Base-by-base conservation (phyloP, 2,113 vertebrate genomes). In the Carettochelys insculpta region DNA sequence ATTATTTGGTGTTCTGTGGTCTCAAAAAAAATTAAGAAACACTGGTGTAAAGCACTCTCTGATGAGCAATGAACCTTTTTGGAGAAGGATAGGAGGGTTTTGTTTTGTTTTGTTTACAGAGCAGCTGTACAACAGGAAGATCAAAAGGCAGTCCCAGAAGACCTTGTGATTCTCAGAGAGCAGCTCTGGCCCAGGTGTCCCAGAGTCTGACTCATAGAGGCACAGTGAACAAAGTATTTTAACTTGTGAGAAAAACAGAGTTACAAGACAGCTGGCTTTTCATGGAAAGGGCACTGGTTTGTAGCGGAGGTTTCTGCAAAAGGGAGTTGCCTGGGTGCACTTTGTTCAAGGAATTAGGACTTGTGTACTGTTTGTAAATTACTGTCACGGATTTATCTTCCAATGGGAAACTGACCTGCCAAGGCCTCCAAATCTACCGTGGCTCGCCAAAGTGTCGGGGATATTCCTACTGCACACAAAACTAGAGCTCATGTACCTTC, bases 181-280 rank as follows among this genome's bases (percentile, higher is more conserved):
- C 58, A 50, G 29, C 82, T 41, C 50, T 51, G 80, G 47, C 38
- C 51, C 94, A 91, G 77, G 86, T 38, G 93, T 92, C 56, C 50
- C 88, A 85, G 50, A 51, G 93, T 80, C 90, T 29, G 22, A 88
- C 89, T 25, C 22, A 88, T 78, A 48, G 89, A 86, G 93, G 79
- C 83, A 78, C 54, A 5, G 4, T 20, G 47, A 77, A 91, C n/a
- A 12, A 91, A 88, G 56, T 41, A 11, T 38, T 58, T 24, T 71
- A 71, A 41, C n/a, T 25, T 45, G 25, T 88, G 68, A 90, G 75
- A 90, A 92, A n/a, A 38, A 27, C 54, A 0, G 1, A 68, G 45
- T 51, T 31, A 52, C 0, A 0, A 77, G 53, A 61, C 91, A 92
- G 68, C 19, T 34, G 34, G 1, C 50, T n/a, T n/a, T n/a, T 61